These are phyloP conservation scores for Ictidomys tridecemlineatus DNA, from an alignment of 2,113 vertebrate species.

Conservation along the genomic window DNA sequence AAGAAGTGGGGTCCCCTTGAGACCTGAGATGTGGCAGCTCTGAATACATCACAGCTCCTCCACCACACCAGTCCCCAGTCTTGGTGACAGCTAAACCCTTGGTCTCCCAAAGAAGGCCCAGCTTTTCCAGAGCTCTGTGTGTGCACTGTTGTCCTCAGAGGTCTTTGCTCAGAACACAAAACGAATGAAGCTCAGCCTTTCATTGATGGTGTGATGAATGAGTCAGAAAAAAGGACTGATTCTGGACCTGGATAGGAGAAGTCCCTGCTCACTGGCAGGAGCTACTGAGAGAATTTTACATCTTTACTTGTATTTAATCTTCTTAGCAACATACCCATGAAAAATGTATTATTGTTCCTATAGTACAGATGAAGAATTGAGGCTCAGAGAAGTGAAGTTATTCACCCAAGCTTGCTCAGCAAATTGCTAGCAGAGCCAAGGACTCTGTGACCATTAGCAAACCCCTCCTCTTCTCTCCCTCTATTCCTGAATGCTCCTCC, in stretches of 20 bases:
- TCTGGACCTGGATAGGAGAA: neutral
- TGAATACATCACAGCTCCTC: neutral
- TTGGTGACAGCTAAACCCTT: neutral
- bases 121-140: neutral
- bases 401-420: neutral
- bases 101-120: neutral
- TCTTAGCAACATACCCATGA: neutral
- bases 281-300: neutral
- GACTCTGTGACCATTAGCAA: neutral
- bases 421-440: neutral
- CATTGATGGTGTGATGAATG: neutral
- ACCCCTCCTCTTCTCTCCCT: neutral
- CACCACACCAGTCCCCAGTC: neutral
- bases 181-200: neutral
- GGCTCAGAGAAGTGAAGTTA: neutral
- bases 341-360: neutral
- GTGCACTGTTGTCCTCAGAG: no score
- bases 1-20: no score
- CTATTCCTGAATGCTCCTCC: fast-evolving
- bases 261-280: neutral
- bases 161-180: slow-evolving; percentile 44
- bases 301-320: neutral
- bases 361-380: neutral
- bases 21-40: no score
- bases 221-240: neutral